Base-by-base conservation (phyloP, 2,113 vertebrate species). In the Circaetus gallicus region DNA sequence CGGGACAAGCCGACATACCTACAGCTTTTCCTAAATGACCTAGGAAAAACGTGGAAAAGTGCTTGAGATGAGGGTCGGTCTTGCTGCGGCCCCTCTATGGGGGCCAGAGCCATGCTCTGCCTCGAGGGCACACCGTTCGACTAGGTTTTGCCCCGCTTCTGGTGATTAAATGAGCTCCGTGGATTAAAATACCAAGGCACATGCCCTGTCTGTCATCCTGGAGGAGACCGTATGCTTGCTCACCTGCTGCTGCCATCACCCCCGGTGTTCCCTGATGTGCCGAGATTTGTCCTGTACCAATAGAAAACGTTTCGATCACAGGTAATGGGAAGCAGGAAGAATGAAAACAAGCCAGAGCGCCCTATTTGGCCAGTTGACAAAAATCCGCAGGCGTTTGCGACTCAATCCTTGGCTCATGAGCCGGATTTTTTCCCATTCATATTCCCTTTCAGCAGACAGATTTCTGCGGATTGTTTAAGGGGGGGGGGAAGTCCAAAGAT, bases 391-490 rank as follows among this genome's bases (percentile, higher is more conserved):
- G 96, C 79, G 25, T 93, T 97, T 83, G 85, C 38, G 6, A 92
- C 96, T 96, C 91, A 94, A 76, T 89, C 90, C 90, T 97, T 97
- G 97, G 93, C 98, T 95, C 59, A 1, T 28, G 53, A 45, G n/a
- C 28, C 0, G 10, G 93, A 97, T 96, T 98, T 97, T 95, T 97
- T 97, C 97, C 94, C 97, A 97, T 98, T 97, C 90, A 92, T 97
- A 81, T 45, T 82, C 89, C 77, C 85, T 92, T 93, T 97, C 95
- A 95, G 89, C 94, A 97, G 88, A 91, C 95, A 94, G 88, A 97
- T 96, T 97, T 96, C 93, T 97, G 91, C n/a, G 84, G 97, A 91
- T 86, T 89, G 67, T 42, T 93, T 65, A 9, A 4, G 34, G 40
- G 20, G 21, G 36, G 65, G 38, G 65, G 62, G 13, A 69, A 67